Base-by-base conservation (phyloP, 2,888 invertebrate species). In the Venustoraphidia nigricollis region DNA sequence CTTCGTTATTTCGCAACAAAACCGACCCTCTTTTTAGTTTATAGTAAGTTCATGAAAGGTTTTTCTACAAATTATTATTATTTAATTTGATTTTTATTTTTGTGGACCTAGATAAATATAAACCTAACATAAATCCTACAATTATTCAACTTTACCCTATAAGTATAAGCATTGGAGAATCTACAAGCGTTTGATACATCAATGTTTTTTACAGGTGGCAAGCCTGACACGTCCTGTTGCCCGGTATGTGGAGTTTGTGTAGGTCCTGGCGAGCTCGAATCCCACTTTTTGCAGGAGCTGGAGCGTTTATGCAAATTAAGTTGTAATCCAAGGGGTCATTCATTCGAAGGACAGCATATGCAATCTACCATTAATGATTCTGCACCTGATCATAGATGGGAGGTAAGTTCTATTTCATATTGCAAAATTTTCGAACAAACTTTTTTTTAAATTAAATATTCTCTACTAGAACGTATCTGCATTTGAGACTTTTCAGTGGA, bases 191-290 rank as follows among this genome's bases (percentile, higher is more conserved):
- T 27, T 27, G 27, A 27, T 27, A 27, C 27, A 6, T 3, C 27
- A 27, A 27, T 27, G 27, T 27, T 27, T 27, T 27, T 27, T 27
- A 27, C 27, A 27, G 27, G 27, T 27, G 27, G 27, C 55, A 66
- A 66, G 51, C 54, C 65, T 35, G 66, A 67, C 48, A 64, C 66
- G 44, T 67, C 67, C 35, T 63, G 66, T 53, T 83, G 83, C 64
- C 83, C 83, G 10, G 75, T 83, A 42, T 83, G 83, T 60, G 81
- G 83, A 8, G 66, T 81, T 45, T 76, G 80, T 41, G 68, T 83
- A 51, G 70, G 79, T 36, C 65, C 75, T 4, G 78, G 79, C 43
- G 83, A 83, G 60, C 68, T 81, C 58, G 80, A 81, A 59, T 65
- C 76, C 34, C 83, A 83, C 66, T 77, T 81, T 58, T 69, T 77